Base-by-base conservation (phyloP, 2,113 vertebrate genomes). In the Ibidorhyncha struthersii region DNA sequence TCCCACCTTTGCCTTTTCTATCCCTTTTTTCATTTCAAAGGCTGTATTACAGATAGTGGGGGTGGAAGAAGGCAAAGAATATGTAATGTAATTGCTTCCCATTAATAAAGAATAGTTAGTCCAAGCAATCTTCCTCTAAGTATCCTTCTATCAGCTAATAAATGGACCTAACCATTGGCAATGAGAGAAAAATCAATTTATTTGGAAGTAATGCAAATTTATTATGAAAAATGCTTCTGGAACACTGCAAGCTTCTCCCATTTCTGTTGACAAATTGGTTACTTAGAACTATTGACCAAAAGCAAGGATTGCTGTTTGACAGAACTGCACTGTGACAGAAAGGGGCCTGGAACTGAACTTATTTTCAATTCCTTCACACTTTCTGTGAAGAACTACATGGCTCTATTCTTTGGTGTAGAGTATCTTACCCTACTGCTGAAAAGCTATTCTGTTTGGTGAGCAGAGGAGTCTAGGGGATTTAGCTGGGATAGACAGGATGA, bases 111-210 rank as follows among this genome's bases (percentile, higher is more conserved):
- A 93, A 73, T 43, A 8, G n/a, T 85, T 82, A 74, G 65, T 26
- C 32, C 32, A 62, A 63, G 41, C 45, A 73, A 67, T 59, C 38
- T 92, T 26, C 69, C n/a, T 84, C 41, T 89, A 94, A 73, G 56
- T 77, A 70, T 32, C 17, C 30, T 81, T 71, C 41, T 58, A 61
- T 74, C 50, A 81, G 67, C 45, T 92, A 86, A 94, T 16, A 94
- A 95, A 95, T 90, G 67, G 47, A 67, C 55, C 20, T 92, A 85
- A 86, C 22, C 18, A 81, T 41, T 81, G 72, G 50, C 53, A 92
- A 83, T 90, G 83, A 82, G 4, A 89, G 69, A 91, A 95, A 96
- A 92, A 97, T 71, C 88, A 86, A 88, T 92, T 89, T 93, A 71
- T 88, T 93, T 90, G 14, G 38, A 89, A 95, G 56, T 83, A 92